Evolutionary conservation across 2,888 invertebrate species (phyloP).

Genomic region (Marronus borbonicus): DNA sequence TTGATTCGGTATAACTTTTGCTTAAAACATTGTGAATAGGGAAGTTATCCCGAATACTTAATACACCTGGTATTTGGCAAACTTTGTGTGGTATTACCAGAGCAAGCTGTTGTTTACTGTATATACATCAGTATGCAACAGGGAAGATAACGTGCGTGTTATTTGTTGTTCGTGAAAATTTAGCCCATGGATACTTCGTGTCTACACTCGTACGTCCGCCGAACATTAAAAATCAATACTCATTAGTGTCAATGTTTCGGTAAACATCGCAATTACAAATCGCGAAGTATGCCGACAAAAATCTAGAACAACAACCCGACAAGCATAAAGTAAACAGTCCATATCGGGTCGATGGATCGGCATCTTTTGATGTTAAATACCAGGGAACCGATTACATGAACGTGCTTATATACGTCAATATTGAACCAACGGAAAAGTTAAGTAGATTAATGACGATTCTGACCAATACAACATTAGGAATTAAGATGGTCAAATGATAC

Average conservation of each 20-base stretch:
- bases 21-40: too few species aligned
- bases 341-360: constrained; percentile 43
- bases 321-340: constrained; percentile 44
- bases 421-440: not conserved
- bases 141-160: constrained; percentile 13
- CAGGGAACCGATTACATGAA: constrained; percentile 28
- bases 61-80: too few species aligned
- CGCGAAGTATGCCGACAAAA: constrained; percentile 39
- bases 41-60: too few species aligned
- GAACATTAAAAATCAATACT: constrained; percentile 46
- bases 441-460: not conserved
- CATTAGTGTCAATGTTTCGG: constrained; percentile 45
- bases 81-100: too few species aligned
- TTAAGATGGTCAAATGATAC: too few species aligned
- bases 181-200: not conserved
- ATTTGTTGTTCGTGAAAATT: not conserved
- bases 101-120: too few species aligned
- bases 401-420: constrained; percentile 1
- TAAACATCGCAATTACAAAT: constrained; percentile 45
- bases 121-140: constrained; percentile 27
- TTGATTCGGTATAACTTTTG: too few species aligned
- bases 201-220: not conserved
- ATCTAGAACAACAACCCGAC: constrained; percentile 42
- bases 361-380: constrained; percentile 46
- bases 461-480: too few species aligned